These are phyloP conservation scores for Cotesia chilonis DNA, from an alignment of 1,140 invertebrate species.

Conservation along the genomic window DNA sequence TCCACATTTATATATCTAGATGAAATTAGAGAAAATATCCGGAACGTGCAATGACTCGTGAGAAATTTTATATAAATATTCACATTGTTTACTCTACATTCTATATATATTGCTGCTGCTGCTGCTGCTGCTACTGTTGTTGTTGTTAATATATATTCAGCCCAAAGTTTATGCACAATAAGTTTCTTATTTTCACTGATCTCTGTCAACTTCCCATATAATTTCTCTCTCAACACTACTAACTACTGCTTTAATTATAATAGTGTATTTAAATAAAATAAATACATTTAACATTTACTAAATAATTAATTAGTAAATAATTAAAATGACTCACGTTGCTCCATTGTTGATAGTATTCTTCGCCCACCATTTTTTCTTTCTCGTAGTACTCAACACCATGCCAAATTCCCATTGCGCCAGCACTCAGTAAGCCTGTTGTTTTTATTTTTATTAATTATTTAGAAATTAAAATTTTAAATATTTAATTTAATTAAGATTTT, in stretches of 20 bases:
- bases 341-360: slow-evolving; percentile 92
- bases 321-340: slow-evolving; percentile 76
- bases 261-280: no score
- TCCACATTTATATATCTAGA: slow-evolving; percentile 33
- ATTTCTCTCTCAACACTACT: slow-evolving; percentile 31
- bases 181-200: slow-evolving; percentile 32
- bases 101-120: no score
- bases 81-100: slow-evolving; percentile 5
- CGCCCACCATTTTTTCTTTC: slow-evolving; percentile 89
- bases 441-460: neutral
- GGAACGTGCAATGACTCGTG: slow-evolving; percentile 40
- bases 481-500: slow-evolving; percentile 60
- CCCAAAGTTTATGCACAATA: slow-evolving; percentile 4
- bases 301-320: neutral
- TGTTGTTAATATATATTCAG: neutral
- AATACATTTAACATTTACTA: neutral
- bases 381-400: slow-evolving; percentile 96
- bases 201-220: slow-evolving; percentile 5
- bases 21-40: slow-evolving; percentile 41
- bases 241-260: neutral
- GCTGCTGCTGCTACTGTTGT: neutral
- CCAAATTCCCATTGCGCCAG: slow-evolving; percentile 93
- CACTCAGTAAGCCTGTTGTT: slow-evolving; percentile 79
- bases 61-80: slow-evolving; percentile 30
- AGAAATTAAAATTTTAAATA: slow-evolving; percentile 28